phyloP scores from a whole-genome alignment of 2,888 invertebrate genomes.

The Dolomedes plantarius region DNA sequence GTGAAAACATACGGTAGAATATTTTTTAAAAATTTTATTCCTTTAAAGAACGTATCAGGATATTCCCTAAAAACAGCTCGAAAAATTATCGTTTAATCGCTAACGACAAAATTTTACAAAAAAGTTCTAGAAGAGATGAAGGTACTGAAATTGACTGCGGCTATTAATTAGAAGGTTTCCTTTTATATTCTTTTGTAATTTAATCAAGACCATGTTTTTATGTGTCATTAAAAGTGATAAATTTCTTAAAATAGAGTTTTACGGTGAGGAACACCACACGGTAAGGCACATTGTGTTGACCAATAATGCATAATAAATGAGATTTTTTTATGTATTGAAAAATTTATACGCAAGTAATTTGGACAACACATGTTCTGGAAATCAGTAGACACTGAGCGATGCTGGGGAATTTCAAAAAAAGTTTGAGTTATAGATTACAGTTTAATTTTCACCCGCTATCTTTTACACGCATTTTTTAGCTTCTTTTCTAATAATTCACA shows the following conservation, averaged over 20 bases:
- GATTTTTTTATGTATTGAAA: slow-evolving; percentile 16
- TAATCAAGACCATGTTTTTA: slow-evolving; percentile 59
- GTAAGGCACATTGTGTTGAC: slow-evolving; percentile 19
- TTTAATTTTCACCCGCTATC: neutral
- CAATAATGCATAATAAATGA: slow-evolving; percentile 61
- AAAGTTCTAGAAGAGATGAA: too few relatives aligned
- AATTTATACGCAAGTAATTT: neutral
- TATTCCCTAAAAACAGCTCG: too few relatives aligned
- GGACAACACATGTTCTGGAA: slow-evolving; percentile 47
- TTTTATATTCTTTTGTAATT: slow-evolving; percentile 51
- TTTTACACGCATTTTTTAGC: neutral
- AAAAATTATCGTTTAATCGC: too few relatives aligned
- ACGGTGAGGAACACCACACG: slow-evolving; percentile 23
- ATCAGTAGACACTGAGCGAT: too few relatives aligned
- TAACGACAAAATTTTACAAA: slow-evolving; percentile 18
- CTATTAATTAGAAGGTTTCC: slow-evolving; percentile 64
- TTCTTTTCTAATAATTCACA: too few relatives aligned
- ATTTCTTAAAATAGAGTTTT: slow-evolving; percentile 55
- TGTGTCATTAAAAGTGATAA: slow-evolving; percentile 67
- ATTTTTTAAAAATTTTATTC: too few relatives aligned
- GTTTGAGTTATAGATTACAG: neutral
- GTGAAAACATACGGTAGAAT: too few relatives aligned
- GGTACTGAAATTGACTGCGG: slow-evolving; percentile 50
- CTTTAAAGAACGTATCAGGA: too few relatives aligned
- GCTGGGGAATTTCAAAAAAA: neutral